Evolutionary conservation across 1,140 invertebrate species (phyloP).

Genomic region (Solenopsis invicta): DNA sequence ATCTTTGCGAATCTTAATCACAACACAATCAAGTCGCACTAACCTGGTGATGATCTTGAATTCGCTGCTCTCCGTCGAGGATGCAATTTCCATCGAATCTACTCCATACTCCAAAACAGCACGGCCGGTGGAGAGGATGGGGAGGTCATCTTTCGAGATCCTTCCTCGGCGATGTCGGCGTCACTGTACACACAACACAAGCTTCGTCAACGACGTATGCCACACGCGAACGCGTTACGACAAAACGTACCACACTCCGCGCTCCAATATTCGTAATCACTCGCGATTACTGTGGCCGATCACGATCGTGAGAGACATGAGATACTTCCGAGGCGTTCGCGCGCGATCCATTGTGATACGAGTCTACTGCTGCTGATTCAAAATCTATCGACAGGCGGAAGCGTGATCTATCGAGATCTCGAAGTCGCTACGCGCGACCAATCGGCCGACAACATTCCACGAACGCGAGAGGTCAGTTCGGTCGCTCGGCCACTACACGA

Average conservation of each 20-base stretch:
- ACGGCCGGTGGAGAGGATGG: background rate
- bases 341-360: background rate
- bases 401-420: background rate
- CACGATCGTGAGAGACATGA: background rate
- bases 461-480: background rate
- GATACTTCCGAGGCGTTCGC: background rate
- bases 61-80: background rate
- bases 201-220: too few species aligned
- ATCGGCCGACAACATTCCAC: background rate
- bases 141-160: background rate
- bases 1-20: background rate
- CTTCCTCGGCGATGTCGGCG: too few species aligned
- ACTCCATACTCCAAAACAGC: background rate
- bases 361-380: background rate
- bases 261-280: too few species aligned
- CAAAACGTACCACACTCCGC: background rate
- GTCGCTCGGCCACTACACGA: background rate
- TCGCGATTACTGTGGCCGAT: too few species aligned
- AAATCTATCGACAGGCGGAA: background rate
- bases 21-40: background rate
- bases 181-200: too few species aligned
- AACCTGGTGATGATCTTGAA: background rate
- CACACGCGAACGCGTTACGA: too few species aligned
- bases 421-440: background rate
- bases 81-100: background rate